A percentile compares a stretch with the other conserved stretches of the same genome.
phyloP scores from a whole-genome alignment of 2,113 vertebrate genomes.

The Myodes glareolus region DNA sequence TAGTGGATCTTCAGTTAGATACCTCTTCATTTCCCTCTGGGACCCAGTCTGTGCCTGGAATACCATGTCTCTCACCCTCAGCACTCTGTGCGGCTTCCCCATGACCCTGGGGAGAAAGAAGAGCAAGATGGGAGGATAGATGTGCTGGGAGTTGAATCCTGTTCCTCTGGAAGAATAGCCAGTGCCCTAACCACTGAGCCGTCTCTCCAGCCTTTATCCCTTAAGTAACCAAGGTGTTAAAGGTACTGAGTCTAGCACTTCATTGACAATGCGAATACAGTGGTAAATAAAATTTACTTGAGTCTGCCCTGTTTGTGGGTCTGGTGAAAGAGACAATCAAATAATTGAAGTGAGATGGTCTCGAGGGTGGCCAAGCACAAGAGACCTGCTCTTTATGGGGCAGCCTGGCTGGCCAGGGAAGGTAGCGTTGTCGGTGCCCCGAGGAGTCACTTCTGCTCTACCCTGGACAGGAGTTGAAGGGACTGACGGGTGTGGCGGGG shows the following conservation, averaged over 20 bases:
- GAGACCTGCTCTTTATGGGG: not conserved
- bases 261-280: not conserved
- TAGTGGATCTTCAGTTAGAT: conserved; percentile 25
- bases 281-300: no score
- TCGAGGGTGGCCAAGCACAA: not conserved
- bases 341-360: no score
- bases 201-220: not conserved
- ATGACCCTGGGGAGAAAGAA: not conserved
- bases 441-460: not conserved
- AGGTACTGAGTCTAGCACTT: no score
- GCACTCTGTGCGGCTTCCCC: not conserved
- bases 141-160: not conserved
- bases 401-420: not conserved
- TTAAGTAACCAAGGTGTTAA: not conserved
- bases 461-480: not conserved
- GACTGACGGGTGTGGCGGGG: not conserved
- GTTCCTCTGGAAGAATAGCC: not conserved
- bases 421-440: not conserved
- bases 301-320: not conserved
- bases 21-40: not conserved
- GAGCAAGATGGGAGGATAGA: not conserved
- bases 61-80: not conserved
- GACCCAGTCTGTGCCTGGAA: not conserved
- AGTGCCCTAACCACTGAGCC: not conserved
- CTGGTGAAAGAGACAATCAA: not conserved